Conservation (phyloP, 2,888 invertebrate genomes). For the Tromatobia lineatoria region DNA sequence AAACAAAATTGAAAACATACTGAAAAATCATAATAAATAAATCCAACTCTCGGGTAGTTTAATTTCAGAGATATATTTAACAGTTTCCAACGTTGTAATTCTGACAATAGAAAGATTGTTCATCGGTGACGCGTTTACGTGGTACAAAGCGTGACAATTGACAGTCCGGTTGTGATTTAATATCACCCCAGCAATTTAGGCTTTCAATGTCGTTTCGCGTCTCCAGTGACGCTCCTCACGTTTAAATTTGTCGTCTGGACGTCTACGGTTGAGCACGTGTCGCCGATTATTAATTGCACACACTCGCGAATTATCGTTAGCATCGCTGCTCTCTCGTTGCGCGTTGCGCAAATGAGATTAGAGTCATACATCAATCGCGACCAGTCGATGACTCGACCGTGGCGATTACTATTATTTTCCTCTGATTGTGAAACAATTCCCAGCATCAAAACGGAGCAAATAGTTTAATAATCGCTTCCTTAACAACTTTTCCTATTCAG, state of each 20-base stretch:
- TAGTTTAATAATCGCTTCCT: neutral
- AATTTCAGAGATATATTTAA: neutral
- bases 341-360: conserved; percentile 58
- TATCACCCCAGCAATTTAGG: conserved; percentile 34
- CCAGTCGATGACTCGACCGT: conserved; percentile 45
- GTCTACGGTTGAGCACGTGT: conserved; percentile 48
- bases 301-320: conserved; percentile 17
- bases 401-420: neutral
- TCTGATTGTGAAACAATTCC: neutral
- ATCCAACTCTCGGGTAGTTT: no score
- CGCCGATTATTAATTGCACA: conserved; percentile 32
- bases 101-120: conserved; percentile 55
- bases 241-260: conserved; percentile 49
- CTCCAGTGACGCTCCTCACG: conserved; percentile 35
- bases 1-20: neutral
- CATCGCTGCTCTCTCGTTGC: conserved; percentile 7
- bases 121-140: conserved; percentile 39
- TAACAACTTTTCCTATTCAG: conserved; percentile 14
- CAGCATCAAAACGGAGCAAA: neutral
- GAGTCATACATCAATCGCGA: conserved; percentile 38
- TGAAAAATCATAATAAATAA: neutral
- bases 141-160: conserved; percentile 51
- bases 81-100: conserved; percentile 7
- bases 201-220: conserved; percentile 54
- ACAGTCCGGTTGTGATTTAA: conserved; percentile 39